Evolutionary conservation across 2,888 invertebrate species (phyloP), one percentile per base, ranked within the genome.

Genomic region (Torymus auratus): DNA sequence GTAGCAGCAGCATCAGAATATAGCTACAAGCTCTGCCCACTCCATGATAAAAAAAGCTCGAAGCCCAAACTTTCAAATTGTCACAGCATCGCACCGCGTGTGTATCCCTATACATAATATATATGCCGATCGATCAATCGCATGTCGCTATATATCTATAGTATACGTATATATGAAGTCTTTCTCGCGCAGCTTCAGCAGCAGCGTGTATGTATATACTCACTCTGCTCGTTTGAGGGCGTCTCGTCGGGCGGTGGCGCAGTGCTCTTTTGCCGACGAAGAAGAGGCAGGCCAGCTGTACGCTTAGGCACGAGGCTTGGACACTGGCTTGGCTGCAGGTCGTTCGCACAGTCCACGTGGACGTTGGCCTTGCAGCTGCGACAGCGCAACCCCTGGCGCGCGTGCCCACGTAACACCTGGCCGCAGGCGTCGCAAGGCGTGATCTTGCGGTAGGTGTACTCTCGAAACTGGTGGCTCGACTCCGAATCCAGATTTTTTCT

Each of bases 401-500:
- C 96, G 91, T 98, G 98, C 80, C 98, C 97, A 94, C 97, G 93
- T 78, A 98, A 93, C 75, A 98, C 96, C 93, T 97, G 97, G 82
- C 96, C 96, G 92, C 98, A 98, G 85, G 97, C 95, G 91, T 98
- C 98, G 91, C 98, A 98, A 50, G 97, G 97, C 65, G 97, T 97
- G 87, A 98, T 97, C 92, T 97, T 98, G 92, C 97, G 97, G 92
- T 97, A 98, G 53, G 97, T 98, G 91, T 98, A 96, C 91, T 98
- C 97, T 91, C 97, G 96, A 92, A 97, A 96, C 90, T 96, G 95
- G 91, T 98, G 98, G 83, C 94, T 95, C 17, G 93, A 93, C 86
- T 95, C 95, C 28, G 89, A 87, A 28, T 90, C 90, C 70, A 90
- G 80, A 41, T 87, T 90, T 83, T 90, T 89, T 75, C 90, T 90